Percentiles rank a stretch among this genome's conserved stretches.
These are phyloP conservation scores for Odobenus rosmarus DNA, from an alignment of 2,113 vertebrate genomes.

Conservation along the genomic window DNA sequence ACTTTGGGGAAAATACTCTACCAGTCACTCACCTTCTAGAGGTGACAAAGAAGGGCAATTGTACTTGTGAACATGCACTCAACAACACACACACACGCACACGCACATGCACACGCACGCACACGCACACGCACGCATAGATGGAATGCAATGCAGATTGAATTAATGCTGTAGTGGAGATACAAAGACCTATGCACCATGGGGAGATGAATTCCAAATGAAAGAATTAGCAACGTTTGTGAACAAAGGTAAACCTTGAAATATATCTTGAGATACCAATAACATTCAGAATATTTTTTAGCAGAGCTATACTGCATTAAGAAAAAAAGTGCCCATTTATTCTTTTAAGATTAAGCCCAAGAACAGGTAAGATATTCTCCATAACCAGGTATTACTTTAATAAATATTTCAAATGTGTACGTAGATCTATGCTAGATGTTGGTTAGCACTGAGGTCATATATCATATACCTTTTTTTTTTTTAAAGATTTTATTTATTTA, in stretches of 20 bases:
- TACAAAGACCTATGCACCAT: neutral
- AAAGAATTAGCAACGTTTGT: neutral
- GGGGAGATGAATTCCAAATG: neutral
- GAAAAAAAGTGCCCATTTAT: neutral
- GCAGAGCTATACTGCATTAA: neutral
- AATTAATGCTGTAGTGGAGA: neutral
- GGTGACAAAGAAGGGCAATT: neutral
- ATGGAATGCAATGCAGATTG: neutral
- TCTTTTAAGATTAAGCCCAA: constrained; percentile 8
- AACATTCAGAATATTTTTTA: neutral
- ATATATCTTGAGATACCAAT: neutral
- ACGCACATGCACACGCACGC: too few relatives aligned
- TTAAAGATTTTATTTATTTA: neutral
- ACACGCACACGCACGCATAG: neutral
- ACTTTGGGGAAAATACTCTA: neutral
- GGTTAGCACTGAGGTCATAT: neutral
- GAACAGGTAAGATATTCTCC: constrained; percentile 14
- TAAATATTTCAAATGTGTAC: constrained; percentile 11
- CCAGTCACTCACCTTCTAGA: neutral
- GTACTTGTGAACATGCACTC: rapidly evolving
- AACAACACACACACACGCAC: neutral
- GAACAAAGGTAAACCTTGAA: neutral
- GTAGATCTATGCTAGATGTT: neutral
- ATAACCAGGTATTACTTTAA: neutral
- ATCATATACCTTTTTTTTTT: neutral